Evolutionary conservation across 2,888 invertebrate genomes (phyloP), one percentile per base, ranked within the genome.

Genomic region (Isoperla grammatica): DNA sequence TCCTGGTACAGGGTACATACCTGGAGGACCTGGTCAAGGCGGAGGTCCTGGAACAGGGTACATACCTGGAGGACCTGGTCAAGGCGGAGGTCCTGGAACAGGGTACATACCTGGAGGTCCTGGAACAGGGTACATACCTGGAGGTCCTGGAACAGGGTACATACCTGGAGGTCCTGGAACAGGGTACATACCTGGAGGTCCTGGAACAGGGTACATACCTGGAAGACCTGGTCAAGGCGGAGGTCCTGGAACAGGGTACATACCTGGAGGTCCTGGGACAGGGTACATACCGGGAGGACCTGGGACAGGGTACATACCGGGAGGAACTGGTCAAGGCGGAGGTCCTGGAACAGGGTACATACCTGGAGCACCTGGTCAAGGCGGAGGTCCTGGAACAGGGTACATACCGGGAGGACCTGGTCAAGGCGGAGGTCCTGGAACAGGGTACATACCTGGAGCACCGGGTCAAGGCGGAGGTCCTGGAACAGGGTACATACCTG

Each of bases 201-300:
- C 65, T 20, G 65, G 65, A 43, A 23, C 19, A n/a, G 35, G 58
- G 35, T 1, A 9, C 54, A 15, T 39, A 37, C 54, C 29, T 48
- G 59, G 20, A 19, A 3, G 63, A 61, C 59, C 64, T 15, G 39
- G 39, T 29, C 17, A 61, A 22, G 58, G 61, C 17, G 59, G 46
- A 56, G 63, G 57, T 17, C 15, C 54, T 35, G 60, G 56, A 40
- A 45, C 59, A 22, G 65, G n/a, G n/a, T n/a, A n/a, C n/a, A n/a
- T n/a, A n/a, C n/a, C n/a, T n/a, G n/a, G n/a, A n/a, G n/a, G 66
- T 17, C 67, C 64, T 50, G 58, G 40, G 43, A 61, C 61, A n/a
- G 65, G 63, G 42, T 56, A 42, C 37, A 39, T 46, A 13, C 56
- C 56, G 42, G 54, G 65, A 48, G 65, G 64, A 50, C 58, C 11